A percentile compares a stretch with the other conserved stretches of the same genome.
phyloP scores from a whole-genome alignment of 1,140 invertebrate species.

The Rhyacophila brunnea region DNA sequence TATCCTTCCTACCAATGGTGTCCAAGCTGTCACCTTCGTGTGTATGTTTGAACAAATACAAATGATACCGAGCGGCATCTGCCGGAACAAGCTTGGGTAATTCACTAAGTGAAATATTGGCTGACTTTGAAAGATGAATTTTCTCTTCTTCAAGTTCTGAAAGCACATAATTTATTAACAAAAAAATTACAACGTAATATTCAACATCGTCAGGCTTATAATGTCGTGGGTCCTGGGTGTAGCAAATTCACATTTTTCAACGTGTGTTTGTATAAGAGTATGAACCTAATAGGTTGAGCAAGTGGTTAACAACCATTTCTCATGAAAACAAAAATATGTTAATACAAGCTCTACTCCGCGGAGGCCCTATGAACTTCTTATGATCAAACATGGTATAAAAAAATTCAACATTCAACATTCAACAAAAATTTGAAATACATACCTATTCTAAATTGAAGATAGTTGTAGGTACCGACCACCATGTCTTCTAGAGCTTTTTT shows the following conservation, averaged over 20 bases:
- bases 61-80: slow-evolving; percentile 86
- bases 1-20: slow-evolving; percentile 65
- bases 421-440: background rate
- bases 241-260: too few relatives aligned
- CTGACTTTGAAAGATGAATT: slow-evolving; percentile 69
- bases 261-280: too few relatives aligned
- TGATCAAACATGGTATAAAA: too few relatives aligned
- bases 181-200: too few relatives aligned
- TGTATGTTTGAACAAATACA: slow-evolving; percentile 88
- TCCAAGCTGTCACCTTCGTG: slow-evolving; percentile 89
- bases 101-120: slow-evolving; percentile 60
- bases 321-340: too few relatives aligned
- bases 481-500: slow-evolving; percentile 71
- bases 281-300: too few relatives aligned
- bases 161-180: slow-evolving; percentile 28
- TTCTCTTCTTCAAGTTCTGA: slow-evolving; percentile 74
- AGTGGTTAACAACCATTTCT: too few relatives aligned
- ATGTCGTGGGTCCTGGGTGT: too few relatives aligned
- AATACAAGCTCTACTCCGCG: too few relatives aligned
- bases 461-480: slow-evolving; percentile 65
- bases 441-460: slow-evolving; percentile 77
- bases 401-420: too few relatives aligned
- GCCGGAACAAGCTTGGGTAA: slow-evolving; percentile 76
- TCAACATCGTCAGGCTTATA: too few relatives aligned
- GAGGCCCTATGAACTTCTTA: too few relatives aligned